Percentiles rank a stretch among this genome's conserved stretches.
phyloP scores from a whole-genome alignment of 1,140 invertebrate species.

The Meloidogyne floridensis region DNA sequence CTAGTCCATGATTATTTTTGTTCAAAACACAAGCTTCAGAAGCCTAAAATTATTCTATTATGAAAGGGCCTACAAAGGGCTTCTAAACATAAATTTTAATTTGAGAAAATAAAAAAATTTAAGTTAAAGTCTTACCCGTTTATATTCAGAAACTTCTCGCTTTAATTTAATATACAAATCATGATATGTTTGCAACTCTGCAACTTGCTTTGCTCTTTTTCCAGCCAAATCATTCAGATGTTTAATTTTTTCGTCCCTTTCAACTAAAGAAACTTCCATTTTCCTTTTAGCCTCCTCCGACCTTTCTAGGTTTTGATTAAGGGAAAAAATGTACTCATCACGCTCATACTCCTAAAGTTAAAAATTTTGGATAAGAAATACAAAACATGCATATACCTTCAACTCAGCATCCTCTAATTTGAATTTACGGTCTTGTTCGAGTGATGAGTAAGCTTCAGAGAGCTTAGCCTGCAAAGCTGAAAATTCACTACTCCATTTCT shows the following conservation, averaged over 20 bases:
- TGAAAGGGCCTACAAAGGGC: no score
- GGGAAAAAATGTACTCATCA: background rate
- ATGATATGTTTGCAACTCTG: background rate
- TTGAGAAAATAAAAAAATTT: no score
- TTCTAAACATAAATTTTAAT: no score
- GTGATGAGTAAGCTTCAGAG: background rate
- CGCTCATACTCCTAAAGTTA: background rate
- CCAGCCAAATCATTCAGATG: background rate
- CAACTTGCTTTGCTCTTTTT: background rate
- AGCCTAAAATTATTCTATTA: no score
- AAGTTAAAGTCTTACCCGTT: background rate
- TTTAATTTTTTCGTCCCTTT: background rate
- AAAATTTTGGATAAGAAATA: background rate
- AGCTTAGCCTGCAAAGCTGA: background rate
- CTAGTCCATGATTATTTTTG: background rate
- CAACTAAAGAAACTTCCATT: background rate
- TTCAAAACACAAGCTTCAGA: background rate
- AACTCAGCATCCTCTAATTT: background rate
- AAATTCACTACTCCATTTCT: background rate
- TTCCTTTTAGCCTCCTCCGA: background rate
- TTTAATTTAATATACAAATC: background rate
- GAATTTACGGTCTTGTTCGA: background rate
- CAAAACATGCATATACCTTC: background rate
- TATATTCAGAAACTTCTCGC: background rate
- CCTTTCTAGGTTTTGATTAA: background rate